phyloP scores from a whole-genome alignment of 2,888 invertebrate genomes.

The Imbricaverruca yamaguchii region DNA sequence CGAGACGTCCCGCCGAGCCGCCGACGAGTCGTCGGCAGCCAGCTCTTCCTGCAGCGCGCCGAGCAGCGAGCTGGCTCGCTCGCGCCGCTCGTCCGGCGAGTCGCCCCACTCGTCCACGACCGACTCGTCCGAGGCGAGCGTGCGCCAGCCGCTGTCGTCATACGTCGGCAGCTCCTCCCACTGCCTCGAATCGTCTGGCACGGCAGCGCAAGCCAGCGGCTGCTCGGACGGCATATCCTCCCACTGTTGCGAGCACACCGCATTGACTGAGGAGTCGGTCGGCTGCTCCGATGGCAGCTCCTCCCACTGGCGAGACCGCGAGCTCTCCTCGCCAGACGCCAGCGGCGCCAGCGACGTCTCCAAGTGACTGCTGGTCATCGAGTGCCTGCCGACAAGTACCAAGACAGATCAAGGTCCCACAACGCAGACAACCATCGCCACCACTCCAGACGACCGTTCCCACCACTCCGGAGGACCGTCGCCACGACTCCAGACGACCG shows the following conservation, averaged over 20 bases:
- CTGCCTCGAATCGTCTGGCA: background rate
- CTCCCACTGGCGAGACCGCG: background rate
- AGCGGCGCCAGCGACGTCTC: background rate
- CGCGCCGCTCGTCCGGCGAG: constrained; percentile 28
- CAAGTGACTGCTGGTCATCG: background rate
- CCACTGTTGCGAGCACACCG: constrained; percentile 64
- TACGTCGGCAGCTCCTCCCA: background rate
- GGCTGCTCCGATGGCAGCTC: constrained; percentile 26
- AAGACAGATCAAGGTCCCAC: background rate
- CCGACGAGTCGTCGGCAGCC: constrained; percentile 31
- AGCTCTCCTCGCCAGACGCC: background rate
- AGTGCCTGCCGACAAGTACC: background rate
- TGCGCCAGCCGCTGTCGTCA: background rate
- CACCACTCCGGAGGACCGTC: background rate
- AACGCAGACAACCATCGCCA: too few relatives aligned
- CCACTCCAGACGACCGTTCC: background rate
- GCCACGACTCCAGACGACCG: constrained; percentile 27
- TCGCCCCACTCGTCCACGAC: constrained; percentile 26
- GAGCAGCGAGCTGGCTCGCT: constrained; percentile 27
- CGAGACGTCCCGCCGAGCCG: constrained; percentile 27
- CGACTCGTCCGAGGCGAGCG: constrained; percentile 26
- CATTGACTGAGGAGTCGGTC: constrained; percentile 50
- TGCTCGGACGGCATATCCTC: constrained; percentile 80
- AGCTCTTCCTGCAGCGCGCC: constrained; percentile 28
- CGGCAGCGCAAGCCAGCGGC: constrained; percentile 47